These are phyloP conservation scores for Procavia capensis DNA, from an alignment of 2,113 vertebrate genomes.

Conservation along the genomic window DNA sequence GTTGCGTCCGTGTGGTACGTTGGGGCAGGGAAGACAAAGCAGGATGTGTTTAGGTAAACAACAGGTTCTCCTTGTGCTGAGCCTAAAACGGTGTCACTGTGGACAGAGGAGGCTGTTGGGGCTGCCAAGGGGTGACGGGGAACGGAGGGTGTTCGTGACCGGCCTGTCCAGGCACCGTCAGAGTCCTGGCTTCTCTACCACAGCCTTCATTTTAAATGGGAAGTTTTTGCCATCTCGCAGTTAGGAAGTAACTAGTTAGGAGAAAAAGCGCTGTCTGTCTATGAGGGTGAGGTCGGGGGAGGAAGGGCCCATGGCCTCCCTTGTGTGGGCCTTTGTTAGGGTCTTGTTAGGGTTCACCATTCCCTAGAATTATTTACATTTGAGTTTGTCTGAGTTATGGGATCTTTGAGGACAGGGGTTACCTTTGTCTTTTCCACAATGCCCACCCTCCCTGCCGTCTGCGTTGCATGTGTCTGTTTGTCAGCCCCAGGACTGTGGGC, in stretches of 20 bases:
- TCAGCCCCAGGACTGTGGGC: not conserved
- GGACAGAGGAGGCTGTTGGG: not conserved
- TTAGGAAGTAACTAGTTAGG: not conserved
- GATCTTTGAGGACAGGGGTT: not conserved
- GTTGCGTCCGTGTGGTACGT: not conserved
- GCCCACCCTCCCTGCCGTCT: not conserved
- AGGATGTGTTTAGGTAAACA: not conserved
- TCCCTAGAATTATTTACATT: not conserved
- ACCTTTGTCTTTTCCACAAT: not conserved
- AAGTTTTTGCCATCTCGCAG: not conserved
- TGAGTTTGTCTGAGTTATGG: not conserved
- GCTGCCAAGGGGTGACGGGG: not conserved
- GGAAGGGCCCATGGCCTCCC: not conserved
- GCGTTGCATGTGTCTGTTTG: not conserved
- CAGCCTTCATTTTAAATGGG: not conserved
- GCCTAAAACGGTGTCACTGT: not conserved
- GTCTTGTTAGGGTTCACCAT: not conserved
- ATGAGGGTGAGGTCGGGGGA: not conserved
- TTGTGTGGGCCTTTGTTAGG: not conserved
- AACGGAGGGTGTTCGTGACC: not conserved
- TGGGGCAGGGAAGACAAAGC: not conserved
- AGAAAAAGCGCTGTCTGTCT: not conserved
- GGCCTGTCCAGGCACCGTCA: not conserved
- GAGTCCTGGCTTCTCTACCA: not conserved
- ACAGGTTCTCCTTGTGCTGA: not conserved